phyloP scores from a whole-genome alignment of 2,113 vertebrate species.

The Sminthopsis crassicaudata region DNA sequence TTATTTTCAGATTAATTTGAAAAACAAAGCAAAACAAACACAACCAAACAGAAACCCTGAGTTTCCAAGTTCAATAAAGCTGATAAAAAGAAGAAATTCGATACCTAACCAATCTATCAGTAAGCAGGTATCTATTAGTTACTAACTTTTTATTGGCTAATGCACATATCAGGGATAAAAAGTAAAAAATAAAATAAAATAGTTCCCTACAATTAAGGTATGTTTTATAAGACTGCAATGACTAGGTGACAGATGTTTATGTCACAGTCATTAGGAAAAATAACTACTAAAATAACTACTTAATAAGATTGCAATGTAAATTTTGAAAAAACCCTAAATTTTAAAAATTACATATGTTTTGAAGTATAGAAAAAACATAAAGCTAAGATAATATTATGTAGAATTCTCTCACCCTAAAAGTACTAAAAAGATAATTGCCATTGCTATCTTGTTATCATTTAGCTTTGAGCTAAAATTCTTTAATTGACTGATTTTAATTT shows the following conservation, averaged over 20 bases:
- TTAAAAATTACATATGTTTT: neutral
- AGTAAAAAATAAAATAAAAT: neutral
- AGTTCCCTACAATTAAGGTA: neutral
- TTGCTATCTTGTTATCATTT: neutral
- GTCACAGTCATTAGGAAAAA: neutral
- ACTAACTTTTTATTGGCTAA: neutral
- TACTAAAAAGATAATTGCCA: neutral
- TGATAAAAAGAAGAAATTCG: neutral
- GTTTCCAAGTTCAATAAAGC: neutral
- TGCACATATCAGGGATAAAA: neutral
- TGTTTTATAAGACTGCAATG: neutral
- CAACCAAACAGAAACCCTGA: neutral
- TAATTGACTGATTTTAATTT: neutral
- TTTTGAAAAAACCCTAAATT: neutral
- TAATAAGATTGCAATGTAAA: neutral
- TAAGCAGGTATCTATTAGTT: neutral
- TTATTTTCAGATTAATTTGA: neutral
- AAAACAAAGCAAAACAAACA: neutral
- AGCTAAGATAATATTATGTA: neutral
- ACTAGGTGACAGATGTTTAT: neutral
- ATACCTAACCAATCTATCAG: neutral
- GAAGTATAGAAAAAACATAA: neutral
- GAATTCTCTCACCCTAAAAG: neutral
- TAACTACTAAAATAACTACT: too few relatives aligned
- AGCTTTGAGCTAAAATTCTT: neutral